A percentile compares a stretch with the other conserved stretches of the same genome.
Evolutionary conservation across 2,888 invertebrate species (phyloP).

Genomic region (Coleophora flavipennella): DNA sequence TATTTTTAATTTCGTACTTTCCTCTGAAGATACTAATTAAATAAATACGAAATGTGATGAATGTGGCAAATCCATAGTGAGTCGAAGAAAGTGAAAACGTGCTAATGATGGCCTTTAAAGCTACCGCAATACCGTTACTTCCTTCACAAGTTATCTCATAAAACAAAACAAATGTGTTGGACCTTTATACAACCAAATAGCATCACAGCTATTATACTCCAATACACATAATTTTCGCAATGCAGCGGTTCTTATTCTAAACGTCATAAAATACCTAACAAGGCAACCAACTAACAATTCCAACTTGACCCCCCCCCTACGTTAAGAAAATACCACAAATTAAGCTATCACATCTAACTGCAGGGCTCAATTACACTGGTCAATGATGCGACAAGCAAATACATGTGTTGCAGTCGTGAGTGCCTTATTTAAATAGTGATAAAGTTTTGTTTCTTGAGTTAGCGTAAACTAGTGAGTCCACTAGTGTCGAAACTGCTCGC

Average conservation of each 20-base stretch:
- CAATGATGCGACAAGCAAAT: slow-evolving; percentile 13
- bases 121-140: slow-evolving; percentile 1
- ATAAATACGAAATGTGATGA: too few species aligned
- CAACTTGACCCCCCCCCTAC: slow-evolving; percentile 18
- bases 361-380: slow-evolving; percentile 23
- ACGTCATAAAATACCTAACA: slow-evolving; percentile 27
- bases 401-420: slow-evolving; percentile 16
- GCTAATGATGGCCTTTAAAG: neutral
- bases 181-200: slow-evolving; percentile 21
- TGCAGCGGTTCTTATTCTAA: slow-evolving; percentile 26
- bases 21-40: too few species aligned
- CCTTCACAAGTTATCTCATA: neutral
- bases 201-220: slow-evolving; percentile 19
- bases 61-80: too few species aligned
- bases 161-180: slow-evolving; percentile 8
- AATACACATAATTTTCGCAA: slow-evolving; percentile 30
- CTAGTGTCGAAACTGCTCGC: slow-evolving; percentile 37
- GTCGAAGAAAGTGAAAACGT: too few species aligned
- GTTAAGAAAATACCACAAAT: slow-evolving; percentile 13
- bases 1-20: too few species aligned
- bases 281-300: slow-evolving; percentile 18
- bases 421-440: slow-evolving; percentile 17
- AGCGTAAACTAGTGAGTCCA: slow-evolving; percentile 18
- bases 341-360: slow-evolving; percentile 13
- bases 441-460: slow-evolving; percentile 26